Evolutionary conservation across 2,797 vertebrate species (phyloP).

Genomic region (Sebastes glaucus): DNA sequence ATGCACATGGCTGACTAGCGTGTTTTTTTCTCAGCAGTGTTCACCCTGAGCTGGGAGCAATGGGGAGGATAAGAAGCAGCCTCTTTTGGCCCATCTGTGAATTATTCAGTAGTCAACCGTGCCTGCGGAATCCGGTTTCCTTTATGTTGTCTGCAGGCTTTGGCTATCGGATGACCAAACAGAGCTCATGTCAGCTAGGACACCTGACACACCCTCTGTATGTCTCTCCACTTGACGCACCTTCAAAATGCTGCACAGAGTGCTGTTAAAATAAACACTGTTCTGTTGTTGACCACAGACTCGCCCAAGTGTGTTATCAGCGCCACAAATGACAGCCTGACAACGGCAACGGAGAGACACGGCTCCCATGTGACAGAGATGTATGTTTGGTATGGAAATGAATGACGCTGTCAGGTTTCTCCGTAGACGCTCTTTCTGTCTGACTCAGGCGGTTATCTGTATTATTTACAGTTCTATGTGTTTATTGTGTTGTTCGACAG

Average conservation of each 20-base stretch:
- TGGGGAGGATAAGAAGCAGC: constrained; percentile 51
- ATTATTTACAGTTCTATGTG: constrained; percentile 28
- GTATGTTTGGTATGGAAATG: constrained; percentile 52
- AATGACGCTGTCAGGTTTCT: constrained; percentile 38
- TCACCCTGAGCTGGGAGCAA: constrained; percentile 51
- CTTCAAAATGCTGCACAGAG: constrained; percentile 27
- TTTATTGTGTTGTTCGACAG: constrained; percentile 32
- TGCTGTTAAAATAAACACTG: constrained; percentile 42
- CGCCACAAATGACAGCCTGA: constrained; percentile 45
- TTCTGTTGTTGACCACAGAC: constrained; percentile 44
- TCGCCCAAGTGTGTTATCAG: constrained; percentile 52
- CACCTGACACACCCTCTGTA: constrained; percentile 51
- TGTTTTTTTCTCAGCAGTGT: constrained; percentile 36
- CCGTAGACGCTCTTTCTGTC: constrained; percentile 7
- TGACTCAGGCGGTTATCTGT: constrained; percentile 17
- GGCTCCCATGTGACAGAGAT: constrained; percentile 47
- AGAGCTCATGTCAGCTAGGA: constrained; percentile 41
- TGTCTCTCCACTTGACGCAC: constrained; percentile 4
- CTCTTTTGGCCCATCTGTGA: constrained; percentile 63
- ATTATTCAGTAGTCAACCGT: constrained; percentile 78
- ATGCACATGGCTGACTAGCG: constrained; percentile 20
- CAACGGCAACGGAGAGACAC: constrained; percentile 34
- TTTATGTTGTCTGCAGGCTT: constrained; percentile 50
- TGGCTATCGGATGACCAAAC: constrained; percentile 71
- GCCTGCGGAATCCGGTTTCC: constrained; percentile 74